A percentile compares a stretch with the other conserved stretches of the same genome.
Conservation (phyloP, 2,113 vertebrate genomes). For the Pachypanchax playfairii region DNA sequence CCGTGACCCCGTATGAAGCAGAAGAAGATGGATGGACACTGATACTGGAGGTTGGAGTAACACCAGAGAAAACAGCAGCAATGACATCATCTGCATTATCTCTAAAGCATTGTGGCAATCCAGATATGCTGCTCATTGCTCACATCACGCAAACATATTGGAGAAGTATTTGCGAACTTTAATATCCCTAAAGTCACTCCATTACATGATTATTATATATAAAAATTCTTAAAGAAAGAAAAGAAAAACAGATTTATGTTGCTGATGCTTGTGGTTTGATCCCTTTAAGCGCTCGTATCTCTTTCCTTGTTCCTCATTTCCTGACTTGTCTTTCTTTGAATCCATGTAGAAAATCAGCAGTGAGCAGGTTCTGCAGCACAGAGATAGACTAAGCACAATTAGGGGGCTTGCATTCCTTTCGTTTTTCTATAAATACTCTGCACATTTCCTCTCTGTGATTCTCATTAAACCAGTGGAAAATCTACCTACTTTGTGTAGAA, state of each 20-base stretch:
- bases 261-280: neutral
- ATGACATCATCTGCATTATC: too few species aligned
- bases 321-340: neutral
- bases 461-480: conserved; percentile 89
- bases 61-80: too few species aligned
- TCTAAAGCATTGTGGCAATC: too few species aligned
- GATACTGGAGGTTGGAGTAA: neutral
- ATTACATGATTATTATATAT: too few species aligned
- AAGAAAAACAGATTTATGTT: too few species aligned
- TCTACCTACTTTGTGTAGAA: conserved; percentile 59
- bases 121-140: too few species aligned
- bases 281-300: neutral
- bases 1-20: too few species aligned
- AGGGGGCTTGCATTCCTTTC: conserved; percentile 86
- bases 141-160: too few species aligned
- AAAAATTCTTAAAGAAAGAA: too few species aligned
- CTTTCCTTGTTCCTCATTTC: conserved; percentile 10
- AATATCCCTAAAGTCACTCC: too few species aligned
- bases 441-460: conserved; percentile 90
- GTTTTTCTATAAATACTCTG: conserved; percentile 92
- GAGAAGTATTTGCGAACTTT: too few species aligned
- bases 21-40: too few species aligned
- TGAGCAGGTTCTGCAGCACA: conserved; percentile 84
- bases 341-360: conserved; percentile 69
- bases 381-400: conserved; percentile 94